Evolutionary conservation across 2,797 vertebrate species (phyloP).

Genomic region (Leptatherina wallacei): DNA sequence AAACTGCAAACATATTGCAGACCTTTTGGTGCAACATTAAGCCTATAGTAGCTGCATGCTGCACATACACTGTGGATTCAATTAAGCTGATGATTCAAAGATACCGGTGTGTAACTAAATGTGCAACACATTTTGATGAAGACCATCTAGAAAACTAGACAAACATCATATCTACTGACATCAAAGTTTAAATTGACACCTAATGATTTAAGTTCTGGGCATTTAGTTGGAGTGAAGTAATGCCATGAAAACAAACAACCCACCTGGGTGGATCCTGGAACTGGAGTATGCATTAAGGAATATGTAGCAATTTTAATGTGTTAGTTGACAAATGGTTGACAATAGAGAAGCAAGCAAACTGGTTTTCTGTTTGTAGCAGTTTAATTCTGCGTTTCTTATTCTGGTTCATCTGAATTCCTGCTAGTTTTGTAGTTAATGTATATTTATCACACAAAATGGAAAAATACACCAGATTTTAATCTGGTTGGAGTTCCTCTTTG

Average conservation of each 20-base stretch:
- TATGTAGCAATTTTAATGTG: too few relatives aligned
- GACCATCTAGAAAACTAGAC: too few relatives aligned
- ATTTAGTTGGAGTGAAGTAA: too few relatives aligned
- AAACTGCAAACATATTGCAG: background rate
- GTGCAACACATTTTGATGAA: background rate
- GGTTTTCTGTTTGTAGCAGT: background rate
- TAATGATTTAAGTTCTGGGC: too few relatives aligned
- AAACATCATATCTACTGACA: too few relatives aligned
- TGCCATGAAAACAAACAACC: too few relatives aligned
- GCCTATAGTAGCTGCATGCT: background rate
- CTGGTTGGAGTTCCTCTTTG: background rate
- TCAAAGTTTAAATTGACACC: too few relatives aligned
- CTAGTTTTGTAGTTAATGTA: background rate
- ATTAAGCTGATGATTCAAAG: background rate
- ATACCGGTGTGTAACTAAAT: background rate
- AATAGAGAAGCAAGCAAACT: background rate
- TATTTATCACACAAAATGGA: slow-evolving; percentile 1
- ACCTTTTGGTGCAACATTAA: background rate
- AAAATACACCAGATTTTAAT: slow-evolving; percentile 9
- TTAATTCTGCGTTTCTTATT: background rate
- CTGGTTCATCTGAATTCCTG: background rate
- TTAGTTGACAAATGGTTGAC: too few relatives aligned
- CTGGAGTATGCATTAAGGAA: too few relatives aligned
- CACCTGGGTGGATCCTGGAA: too few relatives aligned
- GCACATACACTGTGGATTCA: background rate